These are phyloP conservation scores for Andrena trimmerana DNA, from an alignment of 2,888 invertebrate species.

Conservation along the genomic window DNA sequence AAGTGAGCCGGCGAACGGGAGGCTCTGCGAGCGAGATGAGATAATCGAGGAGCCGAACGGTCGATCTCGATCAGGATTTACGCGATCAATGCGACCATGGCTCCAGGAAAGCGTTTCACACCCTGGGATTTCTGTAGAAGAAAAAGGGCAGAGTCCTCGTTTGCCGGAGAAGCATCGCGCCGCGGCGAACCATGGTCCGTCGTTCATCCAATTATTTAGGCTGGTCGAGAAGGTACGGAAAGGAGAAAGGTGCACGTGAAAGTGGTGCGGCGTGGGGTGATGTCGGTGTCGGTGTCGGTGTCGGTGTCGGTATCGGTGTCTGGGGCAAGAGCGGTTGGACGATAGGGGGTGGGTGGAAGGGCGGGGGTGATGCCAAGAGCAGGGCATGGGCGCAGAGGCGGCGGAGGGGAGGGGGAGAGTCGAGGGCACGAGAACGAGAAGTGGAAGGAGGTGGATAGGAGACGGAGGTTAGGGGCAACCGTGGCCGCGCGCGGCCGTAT, in stretches of 20 bases:
- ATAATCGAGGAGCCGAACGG: slow-evolving; percentile 76
- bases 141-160: too few species aligned
- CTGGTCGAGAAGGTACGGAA: slow-evolving; percentile 17
- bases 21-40: slow-evolving; percentile 12
- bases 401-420: slow-evolving; percentile 50
- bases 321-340: not conserved
- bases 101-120: not conserved
- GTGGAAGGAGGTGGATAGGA: slow-evolving; percentile 66
- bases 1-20: not conserved
- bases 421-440: slow-evolving; percentile 64
- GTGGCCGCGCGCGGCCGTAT: slow-evolving; percentile 84
- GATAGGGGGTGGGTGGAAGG: not conserved
- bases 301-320: slow-evolving; percentile 71
- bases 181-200: not conserved
- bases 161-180: too few species aligned
- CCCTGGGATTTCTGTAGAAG: too few species aligned
- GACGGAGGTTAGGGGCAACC: slow-evolving; percentile 81
- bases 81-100: not conserved
- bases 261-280: slow-evolving; percentile 65
- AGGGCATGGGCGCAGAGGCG: slow-evolving; percentile 27
- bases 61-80: slow-evolving; percentile 20
- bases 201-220: slow-evolving; percentile 6
- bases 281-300: slow-evolving; percentile 63
- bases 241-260: slow-evolving; percentile 33
- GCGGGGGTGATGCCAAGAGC: slow-evolving; percentile 1